These are phyloP conservation scores for Scolanthus callimorphus DNA, from an alignment of 92 coral and sea anemone genomes.

Conservation along the genomic window DNA sequence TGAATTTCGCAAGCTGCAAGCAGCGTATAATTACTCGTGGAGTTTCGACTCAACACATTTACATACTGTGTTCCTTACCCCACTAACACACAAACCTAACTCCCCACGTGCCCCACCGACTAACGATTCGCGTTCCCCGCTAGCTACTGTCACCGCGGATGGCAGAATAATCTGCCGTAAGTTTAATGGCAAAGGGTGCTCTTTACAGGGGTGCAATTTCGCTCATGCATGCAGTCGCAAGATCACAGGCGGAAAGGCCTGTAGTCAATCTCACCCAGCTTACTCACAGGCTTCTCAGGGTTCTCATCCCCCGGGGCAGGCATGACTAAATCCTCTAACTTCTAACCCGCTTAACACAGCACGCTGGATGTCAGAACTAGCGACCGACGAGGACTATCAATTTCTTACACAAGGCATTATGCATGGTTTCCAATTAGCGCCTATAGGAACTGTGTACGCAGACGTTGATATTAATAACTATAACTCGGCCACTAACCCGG, in stretches of 20 bases:
- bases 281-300: not conserved
- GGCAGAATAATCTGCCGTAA: constrained; percentile 16
- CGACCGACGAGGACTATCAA: constrained; percentile 3
- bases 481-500: too few relatives aligned
- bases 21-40: constrained; percentile 32
- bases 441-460: not conserved
- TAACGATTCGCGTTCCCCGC: not conserved
- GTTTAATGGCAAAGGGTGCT: constrained; percentile 4
- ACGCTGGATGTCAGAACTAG: constrained; percentile 7
- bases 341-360: constrained; percentile 3
- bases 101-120: not conserved
- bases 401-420: constrained; percentile 4
- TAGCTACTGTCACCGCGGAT: constrained; percentile 4
- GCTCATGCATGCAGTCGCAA: constrained; percentile 16
- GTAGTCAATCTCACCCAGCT: constrained; percentile 13
- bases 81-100: not conserved
- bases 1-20: constrained; percentile 45
- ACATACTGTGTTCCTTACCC: constrained; percentile 31
- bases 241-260: constrained; percentile 6
- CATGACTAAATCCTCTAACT: constrained; percentile 5
- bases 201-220: not conserved
- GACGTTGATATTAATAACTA: too few relatives aligned
- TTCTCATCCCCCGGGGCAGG: constrained; percentile 3
- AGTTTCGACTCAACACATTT: constrained; percentile 40
- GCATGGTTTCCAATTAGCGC: not conserved